A percentile compares a stretch with the other conserved stretches of the same genome.
Conservation (phyloP, 1,140 invertebrate species). For the Orchesella cincta region DNA sequence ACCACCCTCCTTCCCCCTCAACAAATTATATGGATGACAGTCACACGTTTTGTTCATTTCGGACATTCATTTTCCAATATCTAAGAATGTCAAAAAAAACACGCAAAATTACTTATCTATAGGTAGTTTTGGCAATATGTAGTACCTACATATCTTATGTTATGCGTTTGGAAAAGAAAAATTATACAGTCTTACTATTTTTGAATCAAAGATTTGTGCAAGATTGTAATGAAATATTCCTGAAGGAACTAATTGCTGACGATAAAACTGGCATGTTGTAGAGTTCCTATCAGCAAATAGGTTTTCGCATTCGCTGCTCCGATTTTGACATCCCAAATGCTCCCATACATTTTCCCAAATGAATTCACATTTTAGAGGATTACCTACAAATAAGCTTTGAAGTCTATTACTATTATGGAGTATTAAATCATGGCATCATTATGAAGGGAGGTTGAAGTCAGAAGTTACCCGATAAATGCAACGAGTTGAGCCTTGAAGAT, state of each 20-base stretch:
- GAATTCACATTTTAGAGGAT: constrained; percentile 26
- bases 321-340: constrained; percentile 2
- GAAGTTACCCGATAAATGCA: constrained; percentile 16
- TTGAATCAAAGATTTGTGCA: not conserved
- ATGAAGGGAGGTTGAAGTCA: no score
- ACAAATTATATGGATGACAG: constrained; percentile 9
- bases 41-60: constrained; percentile 5
- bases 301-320: not conserved
- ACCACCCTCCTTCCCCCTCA: not conserved
- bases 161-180: no score
- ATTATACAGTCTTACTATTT: not conserved
- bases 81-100: not conserved
- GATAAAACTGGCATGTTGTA: constrained; percentile 10
- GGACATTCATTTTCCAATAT: constrained; percentile 7
- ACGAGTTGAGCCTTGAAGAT: not conserved
- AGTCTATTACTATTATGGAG: not conserved
- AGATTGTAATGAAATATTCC: constrained; percentile 7
- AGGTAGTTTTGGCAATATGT: no score
- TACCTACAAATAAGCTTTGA: not conserved
- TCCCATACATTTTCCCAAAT: constrained; percentile 27
- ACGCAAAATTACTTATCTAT: not conserved
- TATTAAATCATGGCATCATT: not conserved
- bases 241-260: not conserved
- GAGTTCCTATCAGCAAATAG: not conserved
- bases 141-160: no score